Percentiles rank a stretch among this genome's conserved stretches.
Evolutionary conservation across 2,113 vertebrate genomes (phyloP).

Genomic region (Rostratula benghalensis): DNA sequence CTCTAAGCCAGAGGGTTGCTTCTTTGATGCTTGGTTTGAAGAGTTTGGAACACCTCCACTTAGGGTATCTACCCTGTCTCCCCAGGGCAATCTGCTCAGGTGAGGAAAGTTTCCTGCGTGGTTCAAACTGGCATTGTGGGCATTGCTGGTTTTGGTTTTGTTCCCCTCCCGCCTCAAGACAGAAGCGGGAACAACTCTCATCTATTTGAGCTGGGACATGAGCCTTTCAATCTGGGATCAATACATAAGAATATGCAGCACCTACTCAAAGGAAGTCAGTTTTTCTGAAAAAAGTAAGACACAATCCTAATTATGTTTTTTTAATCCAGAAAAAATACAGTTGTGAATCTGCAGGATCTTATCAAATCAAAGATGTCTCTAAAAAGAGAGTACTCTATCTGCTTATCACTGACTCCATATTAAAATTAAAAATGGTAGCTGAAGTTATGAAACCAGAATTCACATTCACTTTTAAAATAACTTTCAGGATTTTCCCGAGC

Average conservation of each 20-base stretch:
- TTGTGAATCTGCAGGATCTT: background rate
- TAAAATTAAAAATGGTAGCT: background rate
- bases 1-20: conserved; percentile 27
- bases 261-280: background rate
- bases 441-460: background rate
- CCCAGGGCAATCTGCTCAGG: background rate
- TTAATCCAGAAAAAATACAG: background rate
- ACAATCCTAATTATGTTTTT: background rate
- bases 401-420: background rate
- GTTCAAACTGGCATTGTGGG: background rate
- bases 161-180: background rate
- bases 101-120: background rate
- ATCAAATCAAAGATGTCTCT: background rate
- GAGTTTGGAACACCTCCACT: conserved; percentile 35
- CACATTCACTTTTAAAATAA: background rate
- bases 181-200: background rate
- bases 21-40: conserved; percentile 61
- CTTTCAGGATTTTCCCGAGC: background rate
- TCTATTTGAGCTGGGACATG: background rate
- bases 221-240: background rate
- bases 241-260: background rate
- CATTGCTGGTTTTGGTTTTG: background rate
- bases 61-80: background rate
- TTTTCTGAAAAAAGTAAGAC: background rate
- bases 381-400: background rate